Conservation (phyloP, 2,113 vertebrate genomes). For the Neolamprologus devosi region DNA sequence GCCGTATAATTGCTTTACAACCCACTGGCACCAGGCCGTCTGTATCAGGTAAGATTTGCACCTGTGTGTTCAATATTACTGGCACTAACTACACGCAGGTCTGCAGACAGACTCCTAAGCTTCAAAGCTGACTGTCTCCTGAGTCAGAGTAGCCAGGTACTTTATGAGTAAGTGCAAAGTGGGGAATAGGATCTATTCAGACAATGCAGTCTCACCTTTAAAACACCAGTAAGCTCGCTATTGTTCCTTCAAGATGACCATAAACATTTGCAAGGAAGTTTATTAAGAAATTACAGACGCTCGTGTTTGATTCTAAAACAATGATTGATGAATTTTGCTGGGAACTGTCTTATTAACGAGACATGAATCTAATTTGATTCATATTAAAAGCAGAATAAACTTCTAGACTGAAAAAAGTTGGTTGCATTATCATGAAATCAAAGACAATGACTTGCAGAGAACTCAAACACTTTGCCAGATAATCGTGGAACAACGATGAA, state of each 20-base stretch:
- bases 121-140: neutral
- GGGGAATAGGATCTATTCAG: neutral
- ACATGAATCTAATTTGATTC: neutral
- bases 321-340: neutral
- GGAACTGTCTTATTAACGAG: neutral
- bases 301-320: neutral
- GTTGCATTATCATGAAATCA: neutral
- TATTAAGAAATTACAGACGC: neutral
- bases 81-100: neutral
- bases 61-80: constrained; percentile 32
- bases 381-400: neutral
- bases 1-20: constrained; percentile 60
- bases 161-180: neutral
- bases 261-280: neutral
- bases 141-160: neutral
- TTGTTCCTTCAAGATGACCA: neutral
- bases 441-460: constrained; percentile 2
- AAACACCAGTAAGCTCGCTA: neutral
- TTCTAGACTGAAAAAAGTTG: neutral
- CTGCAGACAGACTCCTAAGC: neutral
- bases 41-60: constrained; percentile 55
- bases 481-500: constrained; percentile 56
- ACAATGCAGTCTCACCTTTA: neutral
- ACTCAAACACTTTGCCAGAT: constrained; percentile 40
- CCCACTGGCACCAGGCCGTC: constrained; percentile 66